A percentile compares a stretch with the other conserved stretches of the same genome.
Conservation (phyloP, 1,140 invertebrate species). For the Berghia stephanieae region DNA sequence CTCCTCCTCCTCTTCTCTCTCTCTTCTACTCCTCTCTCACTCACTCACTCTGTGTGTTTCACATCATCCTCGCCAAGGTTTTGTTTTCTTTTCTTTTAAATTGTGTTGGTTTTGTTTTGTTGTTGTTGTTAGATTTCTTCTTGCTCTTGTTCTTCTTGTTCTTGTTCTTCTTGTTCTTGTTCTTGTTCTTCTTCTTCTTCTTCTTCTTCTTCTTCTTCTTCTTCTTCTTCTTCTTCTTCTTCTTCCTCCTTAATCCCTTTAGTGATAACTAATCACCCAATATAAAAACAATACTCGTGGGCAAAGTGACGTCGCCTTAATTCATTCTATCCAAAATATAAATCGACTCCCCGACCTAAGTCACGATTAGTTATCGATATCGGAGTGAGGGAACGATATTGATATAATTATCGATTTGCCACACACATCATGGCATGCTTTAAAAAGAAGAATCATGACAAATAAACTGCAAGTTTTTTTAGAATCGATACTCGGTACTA, state of each 20-base stretch:
- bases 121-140: neutral
- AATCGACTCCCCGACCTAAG: too few species aligned
- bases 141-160: slow-evolving; percentile 16
- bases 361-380: too few species aligned
- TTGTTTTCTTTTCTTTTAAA: neutral
- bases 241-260: neutral
- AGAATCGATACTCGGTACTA: too few species aligned
- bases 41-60: neutral
- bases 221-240: slow-evolving; percentile 16
- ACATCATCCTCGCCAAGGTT: neutral
- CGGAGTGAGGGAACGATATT: too few species aligned
- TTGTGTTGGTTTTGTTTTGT: neutral
- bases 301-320: too few species aligned
- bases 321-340: too few species aligned
- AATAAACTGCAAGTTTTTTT: too few species aligned
- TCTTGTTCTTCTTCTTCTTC: slow-evolving; percentile 20
- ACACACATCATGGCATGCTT: too few species aligned
- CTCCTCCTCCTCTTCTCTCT: neutral
- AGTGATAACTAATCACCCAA: too few species aligned
- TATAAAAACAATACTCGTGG: too few species aligned
- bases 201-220: slow-evolving; percentile 20
- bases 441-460: too few species aligned
- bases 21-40: neutral
- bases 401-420: too few species aligned
- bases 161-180: neutral